Evolutionary conservation across 2,113 vertebrate genomes (phyloP).

Genomic region (Ptyas mucosa): DNA sequence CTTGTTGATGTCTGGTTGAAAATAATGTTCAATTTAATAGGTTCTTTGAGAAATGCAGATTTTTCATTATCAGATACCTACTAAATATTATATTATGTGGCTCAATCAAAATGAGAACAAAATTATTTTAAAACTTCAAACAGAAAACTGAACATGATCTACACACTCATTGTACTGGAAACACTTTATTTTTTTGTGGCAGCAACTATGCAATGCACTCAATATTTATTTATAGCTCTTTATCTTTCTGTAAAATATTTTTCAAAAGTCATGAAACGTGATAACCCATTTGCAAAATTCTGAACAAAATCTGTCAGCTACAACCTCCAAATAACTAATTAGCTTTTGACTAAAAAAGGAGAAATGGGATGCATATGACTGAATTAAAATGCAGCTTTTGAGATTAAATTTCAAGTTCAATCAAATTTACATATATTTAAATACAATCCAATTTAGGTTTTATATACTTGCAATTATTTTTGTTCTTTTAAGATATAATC

Average conservation of each 20-base stretch:
- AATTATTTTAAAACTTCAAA: neutral
- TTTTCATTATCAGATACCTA: neutral
- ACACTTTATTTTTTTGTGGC: neutral
- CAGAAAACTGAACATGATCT: neutral
- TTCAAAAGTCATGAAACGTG: neutral
- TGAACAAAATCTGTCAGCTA: conserved; percentile 1
- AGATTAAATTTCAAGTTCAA: conserved; percentile 31
- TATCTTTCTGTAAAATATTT: neutral
- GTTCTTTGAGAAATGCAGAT: neutral
- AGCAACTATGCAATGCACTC: neutral
- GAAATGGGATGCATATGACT: conserved; percentile 12
- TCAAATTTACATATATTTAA: conserved; percentile 45
- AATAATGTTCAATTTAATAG: neutral
- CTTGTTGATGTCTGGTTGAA: neutral
- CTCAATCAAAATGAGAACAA: neutral
- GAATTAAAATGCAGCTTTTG: conserved; percentile 33
- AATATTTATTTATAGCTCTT: neutral
- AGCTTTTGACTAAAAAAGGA: conserved; percentile 36
- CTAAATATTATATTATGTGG: neutral
- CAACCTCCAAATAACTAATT: conserved; percentile 32
- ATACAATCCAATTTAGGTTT: conserved; percentile 37
- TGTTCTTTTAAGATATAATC: conserved; percentile 21
- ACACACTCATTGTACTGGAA: neutral
- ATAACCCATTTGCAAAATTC: neutral
- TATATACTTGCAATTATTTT: conserved; percentile 29